phyloP scores from a whole-genome alignment of 1,140 invertebrate genomes.

The Drosophila mojavensis region DNA sequence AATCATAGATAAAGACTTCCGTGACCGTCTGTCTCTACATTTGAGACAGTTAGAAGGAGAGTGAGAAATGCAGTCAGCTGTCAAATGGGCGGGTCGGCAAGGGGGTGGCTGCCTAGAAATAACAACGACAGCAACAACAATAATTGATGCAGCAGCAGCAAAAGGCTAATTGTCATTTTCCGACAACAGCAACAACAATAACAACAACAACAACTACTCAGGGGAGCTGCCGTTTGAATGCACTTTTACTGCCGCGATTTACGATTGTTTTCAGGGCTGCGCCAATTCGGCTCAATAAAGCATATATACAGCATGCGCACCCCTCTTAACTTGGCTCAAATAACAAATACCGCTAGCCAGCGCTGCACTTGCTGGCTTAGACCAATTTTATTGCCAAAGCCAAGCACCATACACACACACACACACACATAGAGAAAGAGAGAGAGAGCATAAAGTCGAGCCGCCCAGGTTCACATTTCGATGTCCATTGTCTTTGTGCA shows the following conservation, averaged over 20 bases:
- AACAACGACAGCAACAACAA: slow-evolving; percentile 7
- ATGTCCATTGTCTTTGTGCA: slow-evolving; percentile 70
- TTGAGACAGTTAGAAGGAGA: slow-evolving; percentile 23
- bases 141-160: slow-evolving; percentile 17
- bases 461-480: slow-evolving; percentile 18
- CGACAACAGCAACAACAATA: slow-evolving; percentile 65
- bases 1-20: slow-evolving; percentile 76
- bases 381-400: slow-evolving; percentile 24
- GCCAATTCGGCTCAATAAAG: slow-evolving; percentile 60
- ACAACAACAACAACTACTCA: slow-evolving; percentile 48
- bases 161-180: slow-evolving; percentile 80
- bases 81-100: slow-evolving; percentile 48
- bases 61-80: slow-evolving; percentile 68
- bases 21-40: slow-evolving; percentile 50
- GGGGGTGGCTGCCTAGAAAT: slow-evolving; percentile 5
- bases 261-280: slow-evolving; percentile 17
- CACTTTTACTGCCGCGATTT: slow-evolving; percentile 43
- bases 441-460: background rate
- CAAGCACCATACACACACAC: background rate
- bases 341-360: slow-evolving; percentile 44
- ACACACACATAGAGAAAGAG: background rate
- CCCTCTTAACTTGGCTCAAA: slow-evolving; percentile 7
- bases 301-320: slow-evolving; percentile 42
- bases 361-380: slow-evolving; percentile 45
- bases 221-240: slow-evolving; percentile 20